Percentiles rank a stretch among this genome's conserved stretches.
Conservation (phyloP, 2,888 invertebrate genomes). For the Metallyticus violacea region DNA sequence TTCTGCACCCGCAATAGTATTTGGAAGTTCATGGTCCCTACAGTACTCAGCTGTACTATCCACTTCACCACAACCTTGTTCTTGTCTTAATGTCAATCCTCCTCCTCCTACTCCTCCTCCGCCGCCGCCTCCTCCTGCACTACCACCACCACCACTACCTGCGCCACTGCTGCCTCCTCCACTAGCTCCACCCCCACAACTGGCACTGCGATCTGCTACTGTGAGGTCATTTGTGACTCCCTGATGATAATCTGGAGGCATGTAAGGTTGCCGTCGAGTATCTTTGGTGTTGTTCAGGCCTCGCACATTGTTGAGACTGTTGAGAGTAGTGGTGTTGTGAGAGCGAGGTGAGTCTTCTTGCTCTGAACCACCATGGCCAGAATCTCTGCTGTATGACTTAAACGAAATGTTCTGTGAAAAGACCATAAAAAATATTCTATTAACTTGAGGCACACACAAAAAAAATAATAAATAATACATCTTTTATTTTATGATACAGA, state of each 20-base stretch:
- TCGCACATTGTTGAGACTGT: slow-evolving; percentile 40
- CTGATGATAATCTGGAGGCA: slow-evolving; percentile 46
- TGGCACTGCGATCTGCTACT: not conserved
- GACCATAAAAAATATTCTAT: not conserved
- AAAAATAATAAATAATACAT: not conserved
- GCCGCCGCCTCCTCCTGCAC: not conserved
- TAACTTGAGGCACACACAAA: not conserved
- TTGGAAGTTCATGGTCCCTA: slow-evolving; percentile 46
- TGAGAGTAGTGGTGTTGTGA: slow-evolving; percentile 49
- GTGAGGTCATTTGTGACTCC: slow-evolving; percentile 32
- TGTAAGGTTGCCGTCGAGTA: slow-evolving; percentile 50
- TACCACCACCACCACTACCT: not conserved
- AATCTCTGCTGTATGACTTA: slow-evolving; percentile 69
- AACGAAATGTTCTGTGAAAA: slow-evolving; percentile 78
- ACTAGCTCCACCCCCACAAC: not conserved
- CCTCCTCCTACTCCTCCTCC: no score
- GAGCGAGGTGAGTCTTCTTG: slow-evolving; percentile 66
- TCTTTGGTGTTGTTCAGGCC: slow-evolving; percentile 57
- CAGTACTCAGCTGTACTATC: slow-evolving; percentile 12
- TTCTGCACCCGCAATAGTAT: slow-evolving; percentile 39
- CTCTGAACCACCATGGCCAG: slow-evolving; percentile 62
- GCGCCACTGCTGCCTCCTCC: not conserved
- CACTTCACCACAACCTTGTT: not conserved
- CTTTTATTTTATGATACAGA: not conserved
- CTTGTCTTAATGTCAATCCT: not conserved